Percentiles rank a stretch among this genome's conserved stretches.
These are phyloP conservation scores for Chrysomela aeneicollis DNA, from an alignment of 2,888 invertebrate species.

Conservation along the genomic window DNA sequence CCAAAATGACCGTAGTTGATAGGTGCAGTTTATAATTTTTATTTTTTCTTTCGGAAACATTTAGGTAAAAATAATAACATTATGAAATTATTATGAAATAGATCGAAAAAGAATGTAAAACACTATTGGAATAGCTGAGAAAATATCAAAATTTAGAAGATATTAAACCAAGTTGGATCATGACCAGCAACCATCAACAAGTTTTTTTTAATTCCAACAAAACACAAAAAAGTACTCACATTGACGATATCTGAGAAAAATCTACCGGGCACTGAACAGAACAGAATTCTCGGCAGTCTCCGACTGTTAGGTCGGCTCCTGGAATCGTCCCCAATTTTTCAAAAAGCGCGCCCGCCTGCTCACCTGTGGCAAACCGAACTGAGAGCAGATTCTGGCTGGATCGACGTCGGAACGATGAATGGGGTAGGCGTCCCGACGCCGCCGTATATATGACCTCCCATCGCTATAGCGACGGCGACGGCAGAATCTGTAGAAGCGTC, in stretches of 20 bases:
- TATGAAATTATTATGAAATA: too few relatives aligned
- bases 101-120: too few relatives aligned
- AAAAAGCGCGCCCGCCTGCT: not conserved
- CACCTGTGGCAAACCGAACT: constrained; percentile 20
- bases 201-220: too few relatives aligned
- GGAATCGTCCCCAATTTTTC: not conserved
- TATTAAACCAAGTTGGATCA: too few relatives aligned
- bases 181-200: too few relatives aligned
- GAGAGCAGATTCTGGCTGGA: constrained; percentile 13
- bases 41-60: too few relatives aligned
- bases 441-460: constrained; percentile 54
- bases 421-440: constrained; percentile 55
- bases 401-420: constrained; percentile 49
- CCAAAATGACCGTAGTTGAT: too few relatives aligned
- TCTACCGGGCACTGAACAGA: constrained; percentile 41
- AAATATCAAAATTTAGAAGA: too few relatives aligned
- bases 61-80: too few relatives aligned
- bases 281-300: constrained; percentile 37
- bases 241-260: constrained; percentile 35
- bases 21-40: too few relatives aligned
- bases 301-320: constrained; percentile 8
- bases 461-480: constrained; percentile 52
- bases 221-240: constrained; percentile 34
- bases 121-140: too few relatives aligned
- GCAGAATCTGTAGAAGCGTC: constrained; percentile 16